A percentile compares a stretch with the other conserved stretches of the same genome.
Conservation (phyloP, 2,888 invertebrate genomes). For the Theretra japonica region DNA sequence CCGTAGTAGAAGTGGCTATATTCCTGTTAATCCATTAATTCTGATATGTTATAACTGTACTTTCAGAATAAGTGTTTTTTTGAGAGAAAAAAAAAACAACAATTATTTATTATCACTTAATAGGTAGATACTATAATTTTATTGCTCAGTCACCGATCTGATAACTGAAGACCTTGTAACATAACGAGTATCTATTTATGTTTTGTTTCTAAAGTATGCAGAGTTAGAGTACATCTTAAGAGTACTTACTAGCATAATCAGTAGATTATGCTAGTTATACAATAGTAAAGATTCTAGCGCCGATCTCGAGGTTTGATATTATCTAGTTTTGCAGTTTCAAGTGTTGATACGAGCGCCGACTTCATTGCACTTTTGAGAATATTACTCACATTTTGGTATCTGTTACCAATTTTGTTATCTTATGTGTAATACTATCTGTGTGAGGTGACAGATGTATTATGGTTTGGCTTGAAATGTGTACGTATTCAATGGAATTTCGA, state of each 20-base stretch:
- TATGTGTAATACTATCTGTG: neutral
- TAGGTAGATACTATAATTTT: no score
- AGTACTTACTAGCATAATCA: no score
- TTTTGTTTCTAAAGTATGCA: neutral
- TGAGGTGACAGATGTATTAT: neutral
- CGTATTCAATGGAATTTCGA: no score
- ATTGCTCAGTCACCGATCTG: no score
- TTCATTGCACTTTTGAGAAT: neutral
- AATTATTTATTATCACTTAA: no score
- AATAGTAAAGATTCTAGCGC: neutral
- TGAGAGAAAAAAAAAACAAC: no score
- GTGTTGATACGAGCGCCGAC: neutral
- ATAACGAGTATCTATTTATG: slow-evolving; percentile 2
- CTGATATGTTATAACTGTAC: no score
- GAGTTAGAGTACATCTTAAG: neutral
- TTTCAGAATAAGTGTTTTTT: no score
- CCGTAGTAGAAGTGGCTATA: no score
- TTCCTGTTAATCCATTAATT: no score
- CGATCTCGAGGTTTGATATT: slow-evolving; percentile 6
- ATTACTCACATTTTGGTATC: neutral
- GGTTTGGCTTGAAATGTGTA: neutral
- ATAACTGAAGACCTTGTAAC: neutral
- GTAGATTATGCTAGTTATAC: neutral
- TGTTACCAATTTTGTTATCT: neutral
- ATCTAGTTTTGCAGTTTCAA: neutral